Base-by-base conservation (phyloP, 2,113 vertebrate species). In the Spheniscus mendiculus region DNA sequence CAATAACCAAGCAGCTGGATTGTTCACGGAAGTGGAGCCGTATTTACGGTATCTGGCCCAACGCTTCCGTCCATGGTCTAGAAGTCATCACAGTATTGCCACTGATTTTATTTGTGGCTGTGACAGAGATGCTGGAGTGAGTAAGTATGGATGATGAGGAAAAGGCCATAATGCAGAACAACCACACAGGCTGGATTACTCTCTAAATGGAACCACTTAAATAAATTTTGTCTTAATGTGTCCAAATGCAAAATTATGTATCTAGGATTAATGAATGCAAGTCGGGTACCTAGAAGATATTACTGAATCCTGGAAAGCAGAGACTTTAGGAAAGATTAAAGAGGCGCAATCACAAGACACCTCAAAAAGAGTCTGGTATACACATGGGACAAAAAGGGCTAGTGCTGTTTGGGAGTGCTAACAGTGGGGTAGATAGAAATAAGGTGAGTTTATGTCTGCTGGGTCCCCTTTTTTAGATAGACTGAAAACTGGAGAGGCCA, bases 61-160 rank as follows among this genome's bases (percentile, higher is more conserved):
- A n/a, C 11, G 7, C 34, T 83, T 83, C 45, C 55, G 17, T 82
- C 0, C 0, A 0, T 55, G 29, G 29, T 62, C n/a, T 49, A 22
- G 30, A 73, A 61, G 29, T 42, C 34, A 16, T 44, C 3, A 1
- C 1, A 19, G 34, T 44, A 18, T 65, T 30, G 45, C 38, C 49
- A 27, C 17, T 61, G 40, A 4, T 87, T 69, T 45, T 59, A 38
- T 87, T 56, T 73, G 63, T 63, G 45, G 15, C 59, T 63, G 14
- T 42, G n/a, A 38, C 4, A 5, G 40, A 44, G 63, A 12, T 40
- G 8, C 27, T 84, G 50, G 55, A 52, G 18, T 45, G 30, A 20
- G 15, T 45, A 27, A 10, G 5, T 45, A 7, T 0, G 2, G 21
- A 40, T 58, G 21, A 38, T 52, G 49, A 89, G 70, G 44, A 72